These are phyloP conservation scores for Eptesicus fuscus DNA, from an alignment of 2,113 vertebrate species.

Conservation along the genomic window DNA sequence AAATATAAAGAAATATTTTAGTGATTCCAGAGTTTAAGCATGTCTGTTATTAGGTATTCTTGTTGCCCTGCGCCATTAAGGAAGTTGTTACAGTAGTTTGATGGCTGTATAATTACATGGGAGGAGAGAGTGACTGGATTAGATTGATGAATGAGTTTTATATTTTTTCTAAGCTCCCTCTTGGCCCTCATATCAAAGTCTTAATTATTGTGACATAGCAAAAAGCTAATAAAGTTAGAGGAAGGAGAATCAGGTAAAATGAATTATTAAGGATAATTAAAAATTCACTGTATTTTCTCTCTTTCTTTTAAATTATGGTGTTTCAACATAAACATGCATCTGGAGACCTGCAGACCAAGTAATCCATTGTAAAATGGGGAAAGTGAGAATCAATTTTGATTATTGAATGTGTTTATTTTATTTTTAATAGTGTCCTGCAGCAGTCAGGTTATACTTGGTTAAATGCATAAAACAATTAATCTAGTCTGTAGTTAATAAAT, in stretches of 20 bases:
- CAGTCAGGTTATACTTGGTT: neutral
- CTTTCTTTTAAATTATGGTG: neutral
- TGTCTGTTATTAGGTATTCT: neutral
- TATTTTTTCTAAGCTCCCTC: neutral
- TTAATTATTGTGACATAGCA: slow-evolving; percentile 19
- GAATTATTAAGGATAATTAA: neutral
- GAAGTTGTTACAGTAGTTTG: neutral
- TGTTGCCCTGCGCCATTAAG: neutral
- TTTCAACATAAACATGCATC: neutral
- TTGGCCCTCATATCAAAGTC: neutral
- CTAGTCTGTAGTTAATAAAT: neutral
- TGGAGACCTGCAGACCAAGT: neutral
- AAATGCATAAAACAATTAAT: neutral
- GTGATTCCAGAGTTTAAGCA: neutral
- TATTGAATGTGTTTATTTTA: neutral
- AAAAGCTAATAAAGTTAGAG: neutral
- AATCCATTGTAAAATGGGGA: neutral
- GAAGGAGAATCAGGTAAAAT: neutral
- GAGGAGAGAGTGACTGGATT: neutral
- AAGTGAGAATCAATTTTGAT: neutral
- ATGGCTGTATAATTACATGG: neutral
- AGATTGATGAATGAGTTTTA: neutral
- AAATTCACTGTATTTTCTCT: neutral
- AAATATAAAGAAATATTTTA: neutral
- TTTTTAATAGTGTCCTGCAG: neutral